Conservation (phyloP, 2,797 vertebrate genomes). For the Tangara arthus region DNA sequence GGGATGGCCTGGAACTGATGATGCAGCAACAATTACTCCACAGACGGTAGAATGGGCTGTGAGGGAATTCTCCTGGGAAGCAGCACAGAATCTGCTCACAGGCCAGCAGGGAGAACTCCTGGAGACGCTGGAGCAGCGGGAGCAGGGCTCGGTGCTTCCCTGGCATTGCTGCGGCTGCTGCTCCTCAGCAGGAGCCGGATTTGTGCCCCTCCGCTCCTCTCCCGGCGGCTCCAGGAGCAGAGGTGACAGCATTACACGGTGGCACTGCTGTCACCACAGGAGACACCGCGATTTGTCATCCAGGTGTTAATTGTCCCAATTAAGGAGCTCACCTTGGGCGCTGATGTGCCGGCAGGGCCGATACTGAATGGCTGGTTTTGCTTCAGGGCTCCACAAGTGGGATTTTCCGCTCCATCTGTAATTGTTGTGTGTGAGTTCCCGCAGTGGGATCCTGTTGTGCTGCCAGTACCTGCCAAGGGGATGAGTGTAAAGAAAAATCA, state of each 20-base stretch:
- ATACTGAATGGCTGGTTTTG: accelerated
- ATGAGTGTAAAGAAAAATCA: accelerated
- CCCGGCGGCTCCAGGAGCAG: accelerated
- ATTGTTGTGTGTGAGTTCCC: not conserved
- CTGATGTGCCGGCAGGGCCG: not conserved
- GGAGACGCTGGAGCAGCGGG: not conserved
- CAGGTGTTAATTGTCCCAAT: not conserved
- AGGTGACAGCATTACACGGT: accelerated
- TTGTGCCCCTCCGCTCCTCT: accelerated
- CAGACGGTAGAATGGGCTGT: accelerated
- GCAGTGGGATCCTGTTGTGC: not conserved
- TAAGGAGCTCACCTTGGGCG: not conserved
- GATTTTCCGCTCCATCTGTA: not conserved
- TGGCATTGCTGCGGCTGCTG: not conserved
- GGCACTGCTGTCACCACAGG: not conserved
- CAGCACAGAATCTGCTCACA: accelerated
- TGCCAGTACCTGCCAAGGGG: not conserved
- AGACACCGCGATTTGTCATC: too few species aligned
- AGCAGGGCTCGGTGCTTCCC: accelerated
- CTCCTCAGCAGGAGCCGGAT: not conserved
- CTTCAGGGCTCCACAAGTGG: not conserved
- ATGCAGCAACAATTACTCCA: not conserved
- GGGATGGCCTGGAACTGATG: not conserved
- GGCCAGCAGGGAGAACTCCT: not conserved
- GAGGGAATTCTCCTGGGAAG: not conserved